phyloP scores from a whole-genome alignment of 1,140 invertebrate genomes.

The Apis florea region DNA sequence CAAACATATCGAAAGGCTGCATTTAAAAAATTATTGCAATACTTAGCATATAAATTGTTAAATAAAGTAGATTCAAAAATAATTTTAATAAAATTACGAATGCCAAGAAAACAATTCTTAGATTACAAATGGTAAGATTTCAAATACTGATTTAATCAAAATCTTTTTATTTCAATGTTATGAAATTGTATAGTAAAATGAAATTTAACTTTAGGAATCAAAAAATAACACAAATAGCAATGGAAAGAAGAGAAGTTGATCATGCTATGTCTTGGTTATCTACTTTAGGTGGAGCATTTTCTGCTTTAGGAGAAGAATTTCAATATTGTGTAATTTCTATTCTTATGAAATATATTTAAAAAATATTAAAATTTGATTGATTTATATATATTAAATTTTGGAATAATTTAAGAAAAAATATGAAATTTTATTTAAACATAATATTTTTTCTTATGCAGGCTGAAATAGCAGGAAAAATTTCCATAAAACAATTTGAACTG shows the following conservation, averaged over 20 bases:
- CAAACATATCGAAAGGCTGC: slow-evolving; percentile 66
- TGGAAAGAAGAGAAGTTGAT: slow-evolving; percentile 88
- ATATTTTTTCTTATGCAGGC: slow-evolving; percentile 82
- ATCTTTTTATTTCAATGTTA: background rate
- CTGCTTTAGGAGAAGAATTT: slow-evolving; percentile 93
- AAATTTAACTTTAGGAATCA: slow-evolving; percentile 71
- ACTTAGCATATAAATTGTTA: slow-evolving; percentile 7
- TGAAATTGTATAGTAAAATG: too few relatives aligned
- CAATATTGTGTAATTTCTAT: slow-evolving; percentile 85
- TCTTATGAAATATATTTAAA: slow-evolving; percentile 19
- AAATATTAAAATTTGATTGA: background rate
- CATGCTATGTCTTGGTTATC: slow-evolving; percentile 96
- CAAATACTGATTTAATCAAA: slow-evolving; percentile 22
- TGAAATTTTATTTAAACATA: slow-evolving; percentile 1
- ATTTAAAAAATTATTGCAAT: slow-evolving; percentile 49
- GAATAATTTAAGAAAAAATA: background rate
- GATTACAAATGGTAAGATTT: slow-evolving; percentile 84
- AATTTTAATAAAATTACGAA: slow-evolving; percentile 70
- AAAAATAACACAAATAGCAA: slow-evolving; percentile 75
- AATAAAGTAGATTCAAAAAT: slow-evolving; percentile 13
- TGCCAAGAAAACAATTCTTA: slow-evolving; percentile 83
- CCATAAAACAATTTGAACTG: slow-evolving; percentile 89
- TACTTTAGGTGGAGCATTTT: slow-evolving; percentile 97
- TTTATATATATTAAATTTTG: slow-evolving; percentile 24
- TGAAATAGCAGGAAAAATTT: slow-evolving; percentile 92